These are phyloP conservation scores for Gallinago nigripennis DNA, from an alignment of 2,797 vertebrate genomes.

Conservation along the genomic window DNA sequence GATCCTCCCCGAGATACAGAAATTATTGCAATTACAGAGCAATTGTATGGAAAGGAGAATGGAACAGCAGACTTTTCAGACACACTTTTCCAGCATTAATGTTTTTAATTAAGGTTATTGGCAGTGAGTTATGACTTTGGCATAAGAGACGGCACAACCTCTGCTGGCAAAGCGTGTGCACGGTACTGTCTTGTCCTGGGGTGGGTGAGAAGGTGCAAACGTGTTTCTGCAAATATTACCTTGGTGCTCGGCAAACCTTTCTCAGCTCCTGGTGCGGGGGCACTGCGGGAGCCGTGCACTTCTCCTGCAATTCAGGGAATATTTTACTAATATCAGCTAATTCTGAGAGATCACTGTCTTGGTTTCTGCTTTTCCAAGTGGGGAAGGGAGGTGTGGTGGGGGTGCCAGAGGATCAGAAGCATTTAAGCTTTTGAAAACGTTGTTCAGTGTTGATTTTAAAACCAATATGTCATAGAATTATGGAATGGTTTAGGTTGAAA, in stretches of 20 bases:
- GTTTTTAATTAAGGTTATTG: constrained; percentile 70
- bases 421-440: background rate
- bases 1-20: constrained; percentile 26
- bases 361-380: background rate
- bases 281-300: rapidly evolving
- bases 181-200: background rate
- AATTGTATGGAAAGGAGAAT: background rate
- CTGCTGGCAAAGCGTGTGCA: background rate
- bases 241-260: background rate
- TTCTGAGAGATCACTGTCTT: background rate
- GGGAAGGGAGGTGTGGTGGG: background rate
- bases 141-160: background rate
- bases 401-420: background rate
- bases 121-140: constrained; percentile 37
- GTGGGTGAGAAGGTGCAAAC: background rate
- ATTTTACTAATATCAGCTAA: background rate
- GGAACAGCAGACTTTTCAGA: constrained; percentile 43
- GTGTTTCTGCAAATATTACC: background rate
- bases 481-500: background rate
- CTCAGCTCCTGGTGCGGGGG: background rate
- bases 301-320: background rate
- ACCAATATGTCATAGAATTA: background rate
- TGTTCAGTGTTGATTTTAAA: background rate
- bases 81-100: constrained; percentile 47
- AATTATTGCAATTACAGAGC: constrained; percentile 60